phyloP scores from a whole-genome alignment of 1,140 invertebrate genomes.

The Portunus trituberculatus region DNA sequence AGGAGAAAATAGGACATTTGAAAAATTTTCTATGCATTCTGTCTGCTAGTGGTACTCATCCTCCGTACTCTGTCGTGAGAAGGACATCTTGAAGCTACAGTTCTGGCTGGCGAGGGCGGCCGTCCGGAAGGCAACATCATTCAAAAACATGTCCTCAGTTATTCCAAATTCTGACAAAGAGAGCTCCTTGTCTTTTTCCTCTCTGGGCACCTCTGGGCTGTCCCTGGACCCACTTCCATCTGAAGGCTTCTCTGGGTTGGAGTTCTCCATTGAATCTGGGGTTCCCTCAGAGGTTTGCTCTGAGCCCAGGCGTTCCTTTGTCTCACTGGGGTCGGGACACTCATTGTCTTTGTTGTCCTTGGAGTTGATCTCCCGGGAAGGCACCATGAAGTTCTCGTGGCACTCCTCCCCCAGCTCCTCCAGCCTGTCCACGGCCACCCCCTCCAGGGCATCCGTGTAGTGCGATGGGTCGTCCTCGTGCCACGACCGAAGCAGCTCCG shows the following conservation, averaged over 20 bases:
- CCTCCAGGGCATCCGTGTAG: slow-evolving; percentile 52
- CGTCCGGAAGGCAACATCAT: slow-evolving; percentile 74
- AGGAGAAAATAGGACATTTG: not conserved
- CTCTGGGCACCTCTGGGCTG: slow-evolving; percentile 9
- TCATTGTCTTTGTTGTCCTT: slow-evolving; percentile 30
- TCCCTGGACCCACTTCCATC: not conserved
- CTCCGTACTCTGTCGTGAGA: slow-evolving; percentile 67
- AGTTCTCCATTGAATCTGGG: not conserved
- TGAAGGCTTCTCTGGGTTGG: not conserved
- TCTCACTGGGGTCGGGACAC: not conserved
- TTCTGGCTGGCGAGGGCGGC: slow-evolving; percentile 70
- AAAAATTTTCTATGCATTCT: slow-evolving; percentile 12
- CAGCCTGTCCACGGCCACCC: slow-evolving; percentile 53
- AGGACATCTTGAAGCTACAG: slow-evolving; percentile 74
- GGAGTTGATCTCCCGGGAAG: not conserved
- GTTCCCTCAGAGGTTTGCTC: slow-evolving; percentile 20
- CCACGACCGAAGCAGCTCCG: slow-evolving; percentile 70
- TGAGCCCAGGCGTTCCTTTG: not conserved
- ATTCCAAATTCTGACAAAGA: slow-evolving; percentile 66
- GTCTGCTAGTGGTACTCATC: slow-evolving; percentile 70
- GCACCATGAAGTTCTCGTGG: slow-evolving; percentile 57
- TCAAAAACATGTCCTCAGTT: slow-evolving; percentile 71
- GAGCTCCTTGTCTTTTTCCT: slow-evolving; percentile 45
- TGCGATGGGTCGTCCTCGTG: slow-evolving; percentile 72
- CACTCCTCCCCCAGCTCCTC: slow-evolving; percentile 66